Evolutionary conservation across 2,797 vertebrate species (phyloP), one percentile per base, ranked within the genome.

Genomic region (Paramormyrops hopkinsi): DNA sequence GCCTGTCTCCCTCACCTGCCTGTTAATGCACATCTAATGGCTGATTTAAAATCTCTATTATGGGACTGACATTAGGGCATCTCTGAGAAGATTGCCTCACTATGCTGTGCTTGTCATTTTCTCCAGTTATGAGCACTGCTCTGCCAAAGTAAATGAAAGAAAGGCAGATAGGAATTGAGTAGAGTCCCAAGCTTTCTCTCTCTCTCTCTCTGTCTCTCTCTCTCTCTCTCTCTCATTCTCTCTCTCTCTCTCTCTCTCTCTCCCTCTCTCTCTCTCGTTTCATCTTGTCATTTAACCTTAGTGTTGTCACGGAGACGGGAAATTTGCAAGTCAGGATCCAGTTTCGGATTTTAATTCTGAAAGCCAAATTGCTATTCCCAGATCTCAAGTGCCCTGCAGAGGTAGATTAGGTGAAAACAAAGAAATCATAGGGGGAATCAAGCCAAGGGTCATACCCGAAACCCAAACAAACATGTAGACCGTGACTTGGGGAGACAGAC

Each of bases 71-170:
- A 95, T 95, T 94, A 95, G 93, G 90, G 92, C 93, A 93, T 92
- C 92, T 90, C 90, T 92, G 83, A 59, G 92, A 93, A 94, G 94
- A 95, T 94, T 95, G 92, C 93, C 89, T 92, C 92, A 91, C 93
- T 94, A 93, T 94, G 92, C 92, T 93, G 93, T 93, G 94, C 95
- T 94, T 93, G 93, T 95, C 90, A 95, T 93, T 93, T 88, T 84
- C 89, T 91, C 88, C 93, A 93, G 94, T 95, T 94, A 93, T 93
- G 91, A 92, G 87, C 59, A 92, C 91, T 93, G 92, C 93, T 94
- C 94, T 94, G 92, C 93, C 90, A 91, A 90, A 92, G 93, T 94
- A 93, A 95, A 94, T 92, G 92, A 92, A 91, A 87, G 73, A 79
- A 92, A 91, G 90, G 88, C 92, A 89, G 89, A 88, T 86, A 91